Percentiles rank a stretch among this genome's conserved stretches.
These are phyloP conservation scores for Ceratina calcarata DNA, from an alignment of 1,140 invertebrate genomes.

Conservation along the genomic window DNA sequence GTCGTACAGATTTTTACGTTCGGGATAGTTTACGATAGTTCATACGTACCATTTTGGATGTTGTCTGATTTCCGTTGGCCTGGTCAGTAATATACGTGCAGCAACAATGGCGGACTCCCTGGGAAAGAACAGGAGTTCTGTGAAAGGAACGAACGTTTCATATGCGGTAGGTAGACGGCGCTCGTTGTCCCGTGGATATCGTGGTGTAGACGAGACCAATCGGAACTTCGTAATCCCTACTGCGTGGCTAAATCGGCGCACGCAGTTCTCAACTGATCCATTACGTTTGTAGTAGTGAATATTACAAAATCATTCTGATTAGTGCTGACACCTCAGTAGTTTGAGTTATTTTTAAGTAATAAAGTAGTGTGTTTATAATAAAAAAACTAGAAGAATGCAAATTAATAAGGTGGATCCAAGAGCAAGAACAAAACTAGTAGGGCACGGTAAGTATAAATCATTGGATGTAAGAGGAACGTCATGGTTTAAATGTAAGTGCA, in stretches of 20 bases:
- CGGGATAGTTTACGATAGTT: slow-evolving; percentile 65
- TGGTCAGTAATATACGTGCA: slow-evolving; percentile 87
- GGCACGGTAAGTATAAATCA: no score
- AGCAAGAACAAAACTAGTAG: no score
- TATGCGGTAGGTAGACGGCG: slow-evolving; percentile 53
- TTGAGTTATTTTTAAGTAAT: no score
- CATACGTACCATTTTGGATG: slow-evolving; percentile 92
- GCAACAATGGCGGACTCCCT: slow-evolving; percentile 91
- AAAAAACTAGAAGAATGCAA: no score
- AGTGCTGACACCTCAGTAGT: slow-evolving; percentile 10
- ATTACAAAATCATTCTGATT: background rate
- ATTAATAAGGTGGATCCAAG: no score
- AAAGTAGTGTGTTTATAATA: no score
- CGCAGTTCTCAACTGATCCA: slow-evolving; percentile 34
- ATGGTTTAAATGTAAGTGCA: no score
- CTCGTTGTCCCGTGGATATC: slow-evolving; percentile 39
- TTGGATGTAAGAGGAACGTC: no score
- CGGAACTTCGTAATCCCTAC: slow-evolving; percentile 33
- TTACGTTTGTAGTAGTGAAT: background rate
- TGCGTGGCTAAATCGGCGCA: slow-evolving; percentile 12
- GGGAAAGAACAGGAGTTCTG: slow-evolving; percentile 74
- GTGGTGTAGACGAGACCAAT: slow-evolving; percentile 30
- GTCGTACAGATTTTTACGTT: slow-evolving; percentile 22
- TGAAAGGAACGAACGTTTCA: slow-evolving; percentile 38
- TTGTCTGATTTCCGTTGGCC: slow-evolving; percentile 87